These are phyloP conservation scores for Trachelipus rathkii DNA, from an alignment of 1,140 invertebrate species.

Conservation along the genomic window DNA sequence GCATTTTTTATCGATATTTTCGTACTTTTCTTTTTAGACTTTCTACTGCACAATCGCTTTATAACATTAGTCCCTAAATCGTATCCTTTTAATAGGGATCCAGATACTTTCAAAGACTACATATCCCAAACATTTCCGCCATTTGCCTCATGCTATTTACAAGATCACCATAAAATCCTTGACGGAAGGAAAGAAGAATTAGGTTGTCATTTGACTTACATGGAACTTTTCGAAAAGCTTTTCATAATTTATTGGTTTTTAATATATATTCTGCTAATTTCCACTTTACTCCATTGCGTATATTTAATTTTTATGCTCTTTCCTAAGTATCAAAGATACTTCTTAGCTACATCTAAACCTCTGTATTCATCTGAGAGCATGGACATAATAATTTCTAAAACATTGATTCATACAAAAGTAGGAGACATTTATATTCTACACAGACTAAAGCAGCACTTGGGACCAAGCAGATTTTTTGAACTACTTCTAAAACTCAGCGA, in stretches of 20 bases:
- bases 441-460: constrained; percentile 13
- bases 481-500: neutral
- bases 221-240: constrained; percentile 28
- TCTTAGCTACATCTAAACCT: neutral
- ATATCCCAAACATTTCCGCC: constrained; percentile 35
- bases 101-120: constrained; percentile 29
- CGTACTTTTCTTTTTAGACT: constrained; percentile 25
- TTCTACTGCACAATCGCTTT: constrained; percentile 32
- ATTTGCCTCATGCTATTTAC: constrained; percentile 13
- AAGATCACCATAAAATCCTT: neutral
- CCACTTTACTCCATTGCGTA: neutral
- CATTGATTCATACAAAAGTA: neutral
- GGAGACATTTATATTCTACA: constrained; percentile 24
- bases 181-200: neutral
- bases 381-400: neutral
- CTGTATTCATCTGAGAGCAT: neutral
- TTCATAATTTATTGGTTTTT: constrained; percentile 26
- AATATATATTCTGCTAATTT: constrained; percentile 5
- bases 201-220: constrained; percentile 24
- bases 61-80: constrained; percentile 24
- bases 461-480: neutral
- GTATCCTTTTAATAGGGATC: constrained; percentile 27
- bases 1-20: constrained; percentile 27
- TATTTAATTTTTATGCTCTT: neutral
- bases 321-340: neutral